Base-by-base conservation (phyloP, 2,888 invertebrate genomes). In the Stictocephala bisonia region DNA sequence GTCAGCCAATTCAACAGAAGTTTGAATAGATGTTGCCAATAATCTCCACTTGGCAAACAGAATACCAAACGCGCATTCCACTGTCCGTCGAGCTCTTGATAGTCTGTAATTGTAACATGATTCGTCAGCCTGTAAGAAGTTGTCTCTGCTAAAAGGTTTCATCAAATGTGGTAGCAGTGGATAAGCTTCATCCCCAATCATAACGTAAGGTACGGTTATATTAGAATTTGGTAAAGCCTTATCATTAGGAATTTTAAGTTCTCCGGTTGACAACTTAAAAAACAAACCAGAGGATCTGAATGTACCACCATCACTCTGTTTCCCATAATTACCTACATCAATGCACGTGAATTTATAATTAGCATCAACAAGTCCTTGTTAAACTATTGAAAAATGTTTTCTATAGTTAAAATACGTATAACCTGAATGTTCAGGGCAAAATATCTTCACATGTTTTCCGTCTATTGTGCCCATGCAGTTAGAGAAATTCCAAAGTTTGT, bases 291-390 rank as follows among this genome's bases (percentile, higher is more conserved):
- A 69, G 15, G 69, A 58, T 7, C 31, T 13, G 26, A 71, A 71
- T n/a, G 77, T 80, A 51, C 79, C 79, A 15, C 79, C 78, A 72
- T 80, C 80, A 56, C 80, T 79, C 69, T 79, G 78, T 75, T 78
- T 80, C 9, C 80, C 80, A 66, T 78, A 80, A 11, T 74, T 79
- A 35, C 80, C 78, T n/a, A 80, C 79, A 35, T 72, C 40, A 67
- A 72, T n/a, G 20, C 11, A 26, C n/a, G 26, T 24, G 27, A 73
- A 75, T 66, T 53, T 75, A 11, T 73, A 73, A 51, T 73, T 64
- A 11, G 73, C 70, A 41, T 70, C 66, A 20, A n/a, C 53, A 29
- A 71, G 24, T 27, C 64, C 73, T 53, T 70, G 64, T 22, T 70
- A 66, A 58, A 71, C 58, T 6, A 71, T 44, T 7, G 71, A 66